A percentile compares a stretch with the other conserved stretches of the same genome.
phyloP scores from a whole-genome alignment of 2,797 vertebrate species.

The Spondyliosoma cantharus region DNA sequence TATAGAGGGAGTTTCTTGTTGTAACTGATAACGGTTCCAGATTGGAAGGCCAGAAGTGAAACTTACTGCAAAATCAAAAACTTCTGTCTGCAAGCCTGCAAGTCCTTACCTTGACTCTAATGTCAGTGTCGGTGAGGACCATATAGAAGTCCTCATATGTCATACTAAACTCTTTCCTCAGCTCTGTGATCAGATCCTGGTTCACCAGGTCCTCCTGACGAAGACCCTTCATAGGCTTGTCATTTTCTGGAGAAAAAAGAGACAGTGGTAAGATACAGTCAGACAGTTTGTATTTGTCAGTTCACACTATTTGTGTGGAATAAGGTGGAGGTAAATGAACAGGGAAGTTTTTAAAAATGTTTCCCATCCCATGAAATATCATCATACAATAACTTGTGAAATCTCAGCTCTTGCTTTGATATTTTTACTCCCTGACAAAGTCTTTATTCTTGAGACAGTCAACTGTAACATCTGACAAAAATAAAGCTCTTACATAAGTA shows the following conservation, averaged over 20 bases:
- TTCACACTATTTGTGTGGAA: background rate
- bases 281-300: background rate
- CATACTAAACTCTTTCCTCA: conserved; percentile 95
- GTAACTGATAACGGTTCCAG: too few relatives aligned
- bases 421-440: background rate
- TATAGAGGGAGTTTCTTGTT: background rate
- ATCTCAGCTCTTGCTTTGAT: conserved; percentile 3
- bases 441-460: background rate
- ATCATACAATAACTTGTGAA: background rate
- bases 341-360: too few relatives aligned
- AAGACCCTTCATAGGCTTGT: conserved; percentile 95
- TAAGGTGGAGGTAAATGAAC: background rate
- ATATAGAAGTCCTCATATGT: conserved; percentile 97
- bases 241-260: conserved; percentile 87
- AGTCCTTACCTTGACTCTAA: conserved; percentile 91
- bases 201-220: conserved; percentile 94
- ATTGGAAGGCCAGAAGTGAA: too few relatives aligned
- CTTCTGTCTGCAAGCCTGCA: too few relatives aligned
- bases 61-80: too few relatives aligned
- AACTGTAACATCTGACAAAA: background rate
- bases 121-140: conserved; percentile 94
- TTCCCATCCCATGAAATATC: background rate
- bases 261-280: background rate
- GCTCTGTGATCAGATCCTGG: conserved; percentile 92
- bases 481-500: background rate